Conservation (phyloP, 2,888 invertebrate genomes). For the Anarsia innoxiella region DNA sequence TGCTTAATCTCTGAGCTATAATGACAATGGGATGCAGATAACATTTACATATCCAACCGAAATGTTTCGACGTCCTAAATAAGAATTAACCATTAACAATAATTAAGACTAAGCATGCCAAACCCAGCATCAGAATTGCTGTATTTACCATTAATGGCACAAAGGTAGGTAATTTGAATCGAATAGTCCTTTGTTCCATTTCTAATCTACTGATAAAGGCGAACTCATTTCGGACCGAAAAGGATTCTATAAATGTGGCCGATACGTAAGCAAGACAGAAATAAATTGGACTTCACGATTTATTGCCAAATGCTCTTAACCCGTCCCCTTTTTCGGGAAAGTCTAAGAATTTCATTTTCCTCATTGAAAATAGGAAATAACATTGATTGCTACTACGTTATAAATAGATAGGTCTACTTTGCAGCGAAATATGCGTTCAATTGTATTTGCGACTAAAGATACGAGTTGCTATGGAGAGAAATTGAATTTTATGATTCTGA, state of each 20-base stretch:
- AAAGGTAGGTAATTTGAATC: conserved; percentile 50
- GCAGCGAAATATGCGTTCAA: too few relatives aligned
- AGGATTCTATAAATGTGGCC: conserved; percentile 50
- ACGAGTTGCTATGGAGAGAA: neutral
- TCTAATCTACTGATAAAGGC: conserved; percentile 47
- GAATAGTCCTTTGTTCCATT: conserved; percentile 52
- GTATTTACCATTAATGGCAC: conserved; percentile 31
- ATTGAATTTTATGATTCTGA: too few relatives aligned
- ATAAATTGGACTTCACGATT: conserved; percentile 65
- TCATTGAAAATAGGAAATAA: conserved; percentile 21
- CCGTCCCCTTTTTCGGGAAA: conserved; percentile 39
- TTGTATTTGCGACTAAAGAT: too few relatives aligned
- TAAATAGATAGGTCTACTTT: too few relatives aligned
- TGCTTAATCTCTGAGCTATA: neutral
- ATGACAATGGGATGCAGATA: neutral
- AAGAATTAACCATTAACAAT: conserved; percentile 16
- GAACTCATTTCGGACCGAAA: conserved; percentile 46
- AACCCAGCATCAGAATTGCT: conserved; percentile 15
- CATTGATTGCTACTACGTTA: conserved; percentile 20
- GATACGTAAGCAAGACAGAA: conserved; percentile 55
- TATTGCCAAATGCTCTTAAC: conserved; percentile 71
- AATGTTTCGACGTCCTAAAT: too few relatives aligned
- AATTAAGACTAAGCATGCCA: conserved; percentile 27
- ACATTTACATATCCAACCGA: too few relatives aligned
- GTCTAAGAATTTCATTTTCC: conserved; percentile 43